Percentiles rank a stretch among this genome's conserved stretches.
These are phyloP conservation scores for Caenorhabditis angaria DNA, from an alignment of 2,888 invertebrate genomes.

Conservation along the genomic window DNA sequence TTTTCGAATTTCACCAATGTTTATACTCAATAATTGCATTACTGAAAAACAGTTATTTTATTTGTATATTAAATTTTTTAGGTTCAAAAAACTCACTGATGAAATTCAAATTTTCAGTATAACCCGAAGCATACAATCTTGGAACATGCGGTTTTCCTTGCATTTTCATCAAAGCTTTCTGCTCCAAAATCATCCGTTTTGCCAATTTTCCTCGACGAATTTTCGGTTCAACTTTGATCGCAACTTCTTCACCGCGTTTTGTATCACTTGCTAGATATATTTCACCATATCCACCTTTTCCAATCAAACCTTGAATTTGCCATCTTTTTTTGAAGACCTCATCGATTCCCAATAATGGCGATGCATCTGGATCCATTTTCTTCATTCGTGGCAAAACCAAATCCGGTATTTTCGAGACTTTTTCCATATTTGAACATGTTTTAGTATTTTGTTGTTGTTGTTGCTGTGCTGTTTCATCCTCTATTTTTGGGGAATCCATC, in stretches of 20 bases:
- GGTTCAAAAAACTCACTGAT: slow-evolving; percentile 20
- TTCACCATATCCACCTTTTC: slow-evolving; percentile 58
- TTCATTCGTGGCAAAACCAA: slow-evolving; percentile 2
- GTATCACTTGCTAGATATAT: slow-evolving; percentile 57
- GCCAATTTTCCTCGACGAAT: slow-evolving; percentile 46
- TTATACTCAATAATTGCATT: slow-evolving; percentile 60
- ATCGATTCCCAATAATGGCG: slow-evolving; percentile 39
- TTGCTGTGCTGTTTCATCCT: no score
- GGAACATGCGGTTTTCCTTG: slow-evolving; percentile 61
- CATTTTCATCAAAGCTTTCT: slow-evolving; percentile 51
- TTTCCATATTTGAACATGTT: background rate
- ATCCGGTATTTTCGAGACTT: no score
- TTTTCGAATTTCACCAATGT: slow-evolving; percentile 63
- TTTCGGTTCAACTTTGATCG: slow-evolving; percentile 60
- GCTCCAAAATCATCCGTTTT: slow-evolving; percentile 61
- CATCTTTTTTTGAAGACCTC: slow-evolving; percentile 46
- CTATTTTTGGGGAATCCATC: no score
- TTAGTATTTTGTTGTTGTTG: no score
- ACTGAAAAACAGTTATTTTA: slow-evolving; percentile 43
- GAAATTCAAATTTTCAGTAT: slow-evolving; percentile 38
- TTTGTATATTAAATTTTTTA: background rate
- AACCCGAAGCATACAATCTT: slow-evolving; percentile 52
- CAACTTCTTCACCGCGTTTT: slow-evolving; percentile 47
- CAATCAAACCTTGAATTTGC: slow-evolving; percentile 46
- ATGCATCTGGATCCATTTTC: slow-evolving; percentile 7